phyloP scores from a whole-genome alignment of 2,888 invertebrate genomes.

The Drosophila demipolita region DNA sequence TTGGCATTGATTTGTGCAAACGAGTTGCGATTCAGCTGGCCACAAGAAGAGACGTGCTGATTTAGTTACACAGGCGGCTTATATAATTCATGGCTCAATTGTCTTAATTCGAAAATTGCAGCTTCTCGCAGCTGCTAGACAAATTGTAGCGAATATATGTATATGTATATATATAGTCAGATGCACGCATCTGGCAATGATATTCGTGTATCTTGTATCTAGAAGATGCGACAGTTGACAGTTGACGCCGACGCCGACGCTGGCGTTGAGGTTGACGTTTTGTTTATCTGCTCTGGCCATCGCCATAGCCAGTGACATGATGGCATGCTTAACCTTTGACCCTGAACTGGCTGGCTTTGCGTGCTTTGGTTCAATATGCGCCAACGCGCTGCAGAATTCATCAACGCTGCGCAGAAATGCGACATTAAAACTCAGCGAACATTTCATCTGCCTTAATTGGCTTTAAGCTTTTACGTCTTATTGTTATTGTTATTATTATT shows the following conservation, averaged over 20 bases:
- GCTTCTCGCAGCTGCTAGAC: conserved; percentile 62
- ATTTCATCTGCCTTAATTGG: conserved; percentile 35
- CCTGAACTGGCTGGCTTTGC: conserved; percentile 43
- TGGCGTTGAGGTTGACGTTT: conserved; percentile 22
- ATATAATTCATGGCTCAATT: conserved; percentile 70
- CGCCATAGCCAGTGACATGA: conserved; percentile 39
- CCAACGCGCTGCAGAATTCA: conserved; percentile 31
- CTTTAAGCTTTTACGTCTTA: conserved; percentile 5
- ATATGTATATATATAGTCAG: conserved; percentile 35
- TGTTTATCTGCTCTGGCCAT: conserved; percentile 42
- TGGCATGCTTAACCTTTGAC: conserved; percentile 68
- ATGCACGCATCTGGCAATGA: conserved; percentile 65
- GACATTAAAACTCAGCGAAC: conserved; percentile 13
- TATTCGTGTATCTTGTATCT: conserved; percentile 40
- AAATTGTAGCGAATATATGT: conserved; percentile 52
- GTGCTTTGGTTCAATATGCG: conserved; percentile 56
- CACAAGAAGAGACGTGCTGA: conserved; percentile 7
- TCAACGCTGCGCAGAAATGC: conserved; percentile 22
- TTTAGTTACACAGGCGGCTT: conserved; percentile 32
- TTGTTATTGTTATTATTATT: conserved; percentile 13
- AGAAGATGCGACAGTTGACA: conserved; percentile 28
- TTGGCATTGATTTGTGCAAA: conserved; percentile 54
- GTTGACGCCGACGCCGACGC: neutral
- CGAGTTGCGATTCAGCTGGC: conserved; percentile 6
- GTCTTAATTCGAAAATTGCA: conserved; percentile 81